Conservation (phyloP, 2,113 vertebrate species). For the Cisticola juncidis region DNA sequence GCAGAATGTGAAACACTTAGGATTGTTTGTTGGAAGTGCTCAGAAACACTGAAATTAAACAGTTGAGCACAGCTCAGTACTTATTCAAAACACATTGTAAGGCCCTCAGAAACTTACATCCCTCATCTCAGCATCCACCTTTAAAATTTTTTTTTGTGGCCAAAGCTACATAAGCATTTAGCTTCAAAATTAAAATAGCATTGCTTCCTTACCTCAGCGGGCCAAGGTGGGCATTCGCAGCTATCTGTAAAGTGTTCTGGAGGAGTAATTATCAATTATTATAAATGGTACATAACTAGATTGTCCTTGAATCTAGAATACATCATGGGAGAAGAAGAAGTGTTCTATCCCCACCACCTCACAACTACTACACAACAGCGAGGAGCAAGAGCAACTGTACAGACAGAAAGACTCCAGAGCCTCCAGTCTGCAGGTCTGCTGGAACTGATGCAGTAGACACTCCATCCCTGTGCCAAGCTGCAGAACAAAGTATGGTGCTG, state of each 20-base stretch:
- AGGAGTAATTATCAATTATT: neutral
- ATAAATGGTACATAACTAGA: neutral
- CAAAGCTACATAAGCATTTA: neutral
- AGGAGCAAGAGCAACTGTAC: neutral
- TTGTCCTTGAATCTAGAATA: neutral
- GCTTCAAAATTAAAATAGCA: neutral
- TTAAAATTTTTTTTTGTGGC: neutral
- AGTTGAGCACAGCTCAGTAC: neutral
- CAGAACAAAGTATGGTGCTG: neutral
- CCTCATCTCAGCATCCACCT: neutral
- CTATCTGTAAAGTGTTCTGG: conserved; percentile 7
- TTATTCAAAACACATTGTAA: neutral
- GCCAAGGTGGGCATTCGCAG: neutral
- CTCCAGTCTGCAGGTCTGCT: neutral
- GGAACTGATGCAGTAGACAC: neutral
- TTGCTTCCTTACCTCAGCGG: conserved; percentile 7
- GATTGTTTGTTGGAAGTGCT: neutral
- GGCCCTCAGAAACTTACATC: neutral
- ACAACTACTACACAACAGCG: neutral
- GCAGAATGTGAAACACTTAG: neutral
- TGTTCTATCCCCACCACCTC: neutral
- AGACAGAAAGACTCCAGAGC: neutral
- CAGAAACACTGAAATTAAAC: neutral
- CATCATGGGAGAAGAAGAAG: neutral
- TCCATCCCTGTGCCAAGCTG: neutral